Base-by-base conservation (phyloP, 2,888 invertebrate species). In the Leucophora obtusa region DNA sequence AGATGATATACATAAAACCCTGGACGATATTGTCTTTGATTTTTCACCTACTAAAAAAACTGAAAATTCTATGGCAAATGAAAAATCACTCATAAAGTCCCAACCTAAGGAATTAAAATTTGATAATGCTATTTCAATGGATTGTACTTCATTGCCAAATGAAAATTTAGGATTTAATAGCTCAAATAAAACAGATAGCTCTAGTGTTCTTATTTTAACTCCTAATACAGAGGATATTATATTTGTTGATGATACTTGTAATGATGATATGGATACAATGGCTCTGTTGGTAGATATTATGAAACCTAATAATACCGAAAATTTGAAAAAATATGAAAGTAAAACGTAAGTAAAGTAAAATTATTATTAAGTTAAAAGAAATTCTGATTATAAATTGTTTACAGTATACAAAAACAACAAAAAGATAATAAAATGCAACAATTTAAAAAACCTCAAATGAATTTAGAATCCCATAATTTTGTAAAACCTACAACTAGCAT, bases 141-240 rank as follows among this genome's bases (percentile, higher is more conserved):
- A 73, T 21, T 73, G 68, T 24, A 50, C 17, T 3, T 68, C 68
- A 14, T 18, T 65, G 10, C 60, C 58, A 0, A 54, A 51, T 21
- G 70, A 66, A 17, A 24, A 66, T 15, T 24, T 62, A 15, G 28
- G n/a, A 3, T 11, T 47, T 11, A 70, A 18, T 5, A 70, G 24
- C 6, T 43, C 60, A 14, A 21, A 35, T n/a, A 75, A 58, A 59
- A 58, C 51, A 0, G 69, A 81, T 62, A 50, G 62, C 10, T 77
- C 77, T 8, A 89, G 90, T 73, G 85, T 89, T 3, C 72, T 89
- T 0, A 74, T 88, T 38, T 82, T 89, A 35, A 86, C 89, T 11
- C 89, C 89, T 10, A 83, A 77, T n/a, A 86, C 87, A 0, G 87
- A 88, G 56, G 90, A 90, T 9, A 85, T 90, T 17, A 86, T 89